These are phyloP conservation scores for Gallinago nigripennis DNA, from an alignment of 2,797 vertebrate genomes.

Conservation along the genomic window DNA sequence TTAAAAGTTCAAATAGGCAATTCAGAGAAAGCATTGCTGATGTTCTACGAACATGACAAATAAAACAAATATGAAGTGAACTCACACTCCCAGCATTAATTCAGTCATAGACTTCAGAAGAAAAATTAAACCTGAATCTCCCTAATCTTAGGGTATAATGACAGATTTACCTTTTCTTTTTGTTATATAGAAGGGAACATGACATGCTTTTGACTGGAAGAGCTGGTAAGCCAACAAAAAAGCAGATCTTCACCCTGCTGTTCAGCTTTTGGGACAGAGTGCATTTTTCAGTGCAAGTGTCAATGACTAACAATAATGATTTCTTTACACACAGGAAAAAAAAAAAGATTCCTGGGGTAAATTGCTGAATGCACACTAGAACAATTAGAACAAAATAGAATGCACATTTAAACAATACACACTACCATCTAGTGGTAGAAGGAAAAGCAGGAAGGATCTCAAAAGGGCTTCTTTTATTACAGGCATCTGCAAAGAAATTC, in stretches of 20 bases:
- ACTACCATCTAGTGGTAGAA: constrained; percentile 57
- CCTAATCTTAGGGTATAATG: neutral
- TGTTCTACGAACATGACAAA: neutral
- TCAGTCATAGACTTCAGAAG: neutral
- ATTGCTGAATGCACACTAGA: fast-evolving
- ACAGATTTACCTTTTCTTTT: neutral
- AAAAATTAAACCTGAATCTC: neutral
- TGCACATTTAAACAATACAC: neutral
- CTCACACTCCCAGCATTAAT: neutral
- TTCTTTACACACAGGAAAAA: neutral
- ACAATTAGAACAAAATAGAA: too few relatives aligned
- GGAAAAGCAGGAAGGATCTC: neutral
- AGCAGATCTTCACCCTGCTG: neutral
- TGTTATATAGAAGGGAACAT: neutral
- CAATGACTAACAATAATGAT: neutral
- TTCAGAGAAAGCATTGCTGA: neutral
- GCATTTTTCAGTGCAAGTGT: neutral
- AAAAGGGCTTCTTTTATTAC: neutral
- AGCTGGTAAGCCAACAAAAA: neutral
- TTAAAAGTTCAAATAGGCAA: neutral
- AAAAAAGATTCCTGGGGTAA: neutral
- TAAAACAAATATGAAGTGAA: neutral
- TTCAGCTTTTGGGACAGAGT: neutral
- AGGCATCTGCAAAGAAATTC: neutral
- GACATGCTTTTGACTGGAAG: neutral